Conservation (phyloP, 2,888 invertebrate species). For the Hypomecis punctinalis region DNA sequence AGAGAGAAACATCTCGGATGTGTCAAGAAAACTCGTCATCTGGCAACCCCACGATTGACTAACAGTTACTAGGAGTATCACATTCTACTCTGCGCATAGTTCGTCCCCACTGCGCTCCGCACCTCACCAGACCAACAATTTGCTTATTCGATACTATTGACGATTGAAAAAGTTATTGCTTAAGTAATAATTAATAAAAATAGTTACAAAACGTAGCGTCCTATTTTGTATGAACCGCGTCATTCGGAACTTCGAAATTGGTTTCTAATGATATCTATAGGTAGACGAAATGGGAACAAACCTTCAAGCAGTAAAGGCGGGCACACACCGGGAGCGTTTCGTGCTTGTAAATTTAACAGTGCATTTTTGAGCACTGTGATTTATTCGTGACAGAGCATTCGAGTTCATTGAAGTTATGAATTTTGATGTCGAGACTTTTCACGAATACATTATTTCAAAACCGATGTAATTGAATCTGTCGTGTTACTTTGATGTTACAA, state of each 20-base stretch:
- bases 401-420: too few species aligned
- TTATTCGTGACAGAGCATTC: too few species aligned
- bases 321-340: too few species aligned
- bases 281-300: conserved; percentile 74
- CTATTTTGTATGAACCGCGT: not conserved
- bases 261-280: conserved; percentile 19
- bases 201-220: conserved; percentile 25
- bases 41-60: conserved; percentile 51
- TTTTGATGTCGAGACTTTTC: too few species aligned
- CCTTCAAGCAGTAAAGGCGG: conserved; percentile 58
- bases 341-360: too few species aligned
- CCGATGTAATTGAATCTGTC: too few species aligned
- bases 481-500: too few species aligned
- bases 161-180: conserved; percentile 20
- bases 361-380: too few species aligned
- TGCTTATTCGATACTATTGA: conserved; percentile 31
- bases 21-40: too few species aligned
- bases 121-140: conserved; percentile 28
- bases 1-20: too few species aligned
- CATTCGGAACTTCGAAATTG: conserved; percentile 11
- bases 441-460: too few species aligned
- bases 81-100: conserved; percentile 76
- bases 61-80: conserved; percentile 77
- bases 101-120: conserved; percentile 69
- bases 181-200: conserved; percentile 18